Evolutionary conservation across 2,888 invertebrate species (phyloP).

Genomic region (Trilocha varians): DNA sequence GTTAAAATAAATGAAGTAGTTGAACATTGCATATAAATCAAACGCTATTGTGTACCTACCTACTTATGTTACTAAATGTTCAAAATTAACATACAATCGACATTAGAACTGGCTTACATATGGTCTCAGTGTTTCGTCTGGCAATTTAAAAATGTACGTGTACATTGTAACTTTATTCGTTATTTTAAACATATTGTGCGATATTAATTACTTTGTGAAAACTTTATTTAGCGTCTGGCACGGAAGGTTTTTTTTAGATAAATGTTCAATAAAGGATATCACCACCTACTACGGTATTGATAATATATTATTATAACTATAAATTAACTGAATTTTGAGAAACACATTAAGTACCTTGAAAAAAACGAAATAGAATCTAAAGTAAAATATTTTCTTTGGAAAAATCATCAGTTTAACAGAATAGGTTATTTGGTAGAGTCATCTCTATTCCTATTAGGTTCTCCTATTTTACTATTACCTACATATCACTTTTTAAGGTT

Average conservation of each 20-base stretch:
- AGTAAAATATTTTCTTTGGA: neutral
- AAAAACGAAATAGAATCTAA: too few relatives aligned
- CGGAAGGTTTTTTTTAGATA: conserved; percentile 77
- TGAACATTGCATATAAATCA: neutral
- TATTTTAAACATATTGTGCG: conserved; percentile 75
- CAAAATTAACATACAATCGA: conserved; percentile 1
- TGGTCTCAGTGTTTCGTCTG: too few relatives aligned
- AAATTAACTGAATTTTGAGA: too few relatives aligned
- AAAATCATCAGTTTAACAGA: neutral
- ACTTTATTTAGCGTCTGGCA: conserved; percentile 77
- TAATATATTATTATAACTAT: neutral
- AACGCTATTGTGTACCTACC: neutral
- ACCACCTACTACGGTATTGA: conserved; percentile 79
- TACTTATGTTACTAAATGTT: too few relatives aligned
- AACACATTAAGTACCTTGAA: too few relatives aligned
- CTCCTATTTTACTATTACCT: neutral
- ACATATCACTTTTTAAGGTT: conserved; percentile 25
- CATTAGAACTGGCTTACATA: too few relatives aligned
- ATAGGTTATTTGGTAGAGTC: too few relatives aligned
- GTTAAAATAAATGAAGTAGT: neutral
- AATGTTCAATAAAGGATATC: conserved; percentile 76
- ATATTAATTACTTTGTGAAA: conserved; percentile 83
- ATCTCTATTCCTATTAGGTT: too few relatives aligned
- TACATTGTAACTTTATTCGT: conserved; percentile 28
- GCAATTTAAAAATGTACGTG: neutral